Percentiles rank a stretch among this genome's conserved stretches.
Conservation (phyloP, 2,113 vertebrate species). For the Diadophis punctatus region DNA sequence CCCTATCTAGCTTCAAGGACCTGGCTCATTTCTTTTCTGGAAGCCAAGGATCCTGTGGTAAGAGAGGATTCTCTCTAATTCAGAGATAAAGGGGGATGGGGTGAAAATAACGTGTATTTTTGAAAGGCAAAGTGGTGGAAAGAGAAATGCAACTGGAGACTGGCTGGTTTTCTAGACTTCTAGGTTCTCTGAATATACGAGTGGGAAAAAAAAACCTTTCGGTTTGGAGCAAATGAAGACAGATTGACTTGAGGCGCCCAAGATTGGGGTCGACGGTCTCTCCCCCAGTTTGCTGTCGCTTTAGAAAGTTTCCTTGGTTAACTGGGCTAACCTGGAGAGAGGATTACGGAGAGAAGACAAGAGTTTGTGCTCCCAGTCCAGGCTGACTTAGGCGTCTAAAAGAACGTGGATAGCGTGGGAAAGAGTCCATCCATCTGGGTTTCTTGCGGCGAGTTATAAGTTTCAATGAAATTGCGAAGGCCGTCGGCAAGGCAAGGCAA, state of each 20-base stretch:
- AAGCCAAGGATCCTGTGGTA: background rate
- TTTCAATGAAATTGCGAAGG: background rate
- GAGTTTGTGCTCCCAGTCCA: background rate
- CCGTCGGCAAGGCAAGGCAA: background rate
- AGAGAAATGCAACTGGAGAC: background rate
- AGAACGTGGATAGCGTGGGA: background rate
- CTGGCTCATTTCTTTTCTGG: background rate
- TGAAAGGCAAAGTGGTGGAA: background rate
- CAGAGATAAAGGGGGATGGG: background rate
- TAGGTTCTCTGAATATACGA: background rate
- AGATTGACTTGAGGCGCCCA: background rate
- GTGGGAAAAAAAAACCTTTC: background rate
- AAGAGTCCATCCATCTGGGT: background rate
- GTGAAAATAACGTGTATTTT: background rate
- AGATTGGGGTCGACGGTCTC: background rate
- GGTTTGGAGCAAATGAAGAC: background rate
- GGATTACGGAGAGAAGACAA: background rate
- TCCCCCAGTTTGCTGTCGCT: background rate
- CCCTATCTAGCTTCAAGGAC: background rate
- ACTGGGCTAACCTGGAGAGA: background rate
- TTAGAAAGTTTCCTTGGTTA: background rate
- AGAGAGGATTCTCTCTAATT: background rate
- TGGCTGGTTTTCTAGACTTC: background rate
- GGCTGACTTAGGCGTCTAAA: background rate
- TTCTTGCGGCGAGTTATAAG: background rate